Evolutionary conservation across 1,140 invertebrate genomes (phyloP), one percentile per base, ranked within the genome.

Genomic region (Holcopasites calliopsidis): DNA sequence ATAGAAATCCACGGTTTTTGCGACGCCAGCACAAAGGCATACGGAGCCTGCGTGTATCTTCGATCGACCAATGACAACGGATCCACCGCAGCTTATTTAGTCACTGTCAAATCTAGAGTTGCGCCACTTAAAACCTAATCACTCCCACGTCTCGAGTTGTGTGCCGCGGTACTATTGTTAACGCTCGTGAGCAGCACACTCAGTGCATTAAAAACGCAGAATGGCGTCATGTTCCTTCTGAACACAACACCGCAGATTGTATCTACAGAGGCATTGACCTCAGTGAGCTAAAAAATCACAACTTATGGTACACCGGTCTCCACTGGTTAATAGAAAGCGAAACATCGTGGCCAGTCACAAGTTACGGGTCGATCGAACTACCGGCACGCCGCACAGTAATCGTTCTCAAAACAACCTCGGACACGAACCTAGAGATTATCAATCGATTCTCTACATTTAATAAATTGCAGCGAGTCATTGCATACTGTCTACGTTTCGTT

Each of bases 91-190:
- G 42, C 40, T 0, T 18, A 64, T 16, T 5, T 74, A 7, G 0
- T 64, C 0, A 52, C 35, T 16, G 33, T 31, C 2, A 74, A 74
- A 23, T 55, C 71, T 2, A 74, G 26, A 21, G 38, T 65, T 0
- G 61, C 60, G n/a, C 50, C 71, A 1, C 3, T 74, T 0, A 74
- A 57, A 5, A 54, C 49, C 0, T 2, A 54, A 1, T 33, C 60
- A 0, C 3, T 74, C n/a, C 50, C 61, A 1, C 5, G 61, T 1
- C n/a, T 74, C 1, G 70, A 72, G n/a, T 26, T 72, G 0, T 47
- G 35, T 11, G 47, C 31, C 18, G 55, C 57, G 1, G 1, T 61
- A 0, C 33, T 72, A 6, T 3, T 61, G 0, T 18, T 10, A 3
- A 26, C n/a, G 1, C 35, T 54, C 11, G 8, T n/a, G 3, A 0